A percentile compares a stretch with the other conserved stretches of the same genome.
phyloP scores from a whole-genome alignment of 2,888 invertebrate genomes.

The Nomada ruficornis region DNA sequence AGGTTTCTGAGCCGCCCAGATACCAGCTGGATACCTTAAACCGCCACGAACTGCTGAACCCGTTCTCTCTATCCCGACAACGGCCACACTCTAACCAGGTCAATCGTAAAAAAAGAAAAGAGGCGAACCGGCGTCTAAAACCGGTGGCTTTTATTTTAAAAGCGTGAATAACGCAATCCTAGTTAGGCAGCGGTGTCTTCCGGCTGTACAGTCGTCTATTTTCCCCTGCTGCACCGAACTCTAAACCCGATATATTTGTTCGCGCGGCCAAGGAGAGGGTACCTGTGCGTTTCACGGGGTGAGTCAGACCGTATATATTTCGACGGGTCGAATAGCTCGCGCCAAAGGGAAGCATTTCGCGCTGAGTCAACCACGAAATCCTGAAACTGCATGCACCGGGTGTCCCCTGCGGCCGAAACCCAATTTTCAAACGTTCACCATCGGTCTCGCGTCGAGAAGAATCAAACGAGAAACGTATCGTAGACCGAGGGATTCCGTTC shows the following conservation, averaged over 20 bases:
- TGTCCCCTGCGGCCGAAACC: slow-evolving; percentile 18
- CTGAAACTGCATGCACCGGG: slow-evolving; percentile 50
- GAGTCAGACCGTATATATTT: slow-evolving; percentile 69
- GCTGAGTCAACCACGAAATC: slow-evolving; percentile 69
- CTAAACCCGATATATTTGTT: slow-evolving; percentile 50
- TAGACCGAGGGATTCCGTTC: not conserved
- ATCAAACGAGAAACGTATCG: not conserved
- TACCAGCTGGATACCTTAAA: slow-evolving; percentile 71
- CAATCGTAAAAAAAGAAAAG: not conserved
- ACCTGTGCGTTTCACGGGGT: slow-evolving; percentile 52
- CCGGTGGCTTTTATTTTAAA: slow-evolving; percentile 17
- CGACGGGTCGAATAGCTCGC: slow-evolving; percentile 66
- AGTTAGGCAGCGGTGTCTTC: slow-evolving; percentile 23
- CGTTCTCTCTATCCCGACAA: slow-evolving; percentile 27
- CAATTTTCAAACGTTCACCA: not conserved
- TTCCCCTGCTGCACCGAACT: slow-evolving; percentile 11
- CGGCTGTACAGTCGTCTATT: slow-evolving; percentile 40
- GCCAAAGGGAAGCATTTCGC: slow-evolving; percentile 66
- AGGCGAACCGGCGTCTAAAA: not conserved
- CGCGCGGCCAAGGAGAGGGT: slow-evolving; percentile 30
- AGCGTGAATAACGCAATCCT: slow-evolving; percentile 11
- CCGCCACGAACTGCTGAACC: slow-evolving; percentile 65
- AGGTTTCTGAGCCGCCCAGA: slow-evolving; percentile 77
- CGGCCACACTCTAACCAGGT: slow-evolving; percentile 10
- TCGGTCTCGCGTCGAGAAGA: too few species aligned